Conservation (phyloP, 2,797 vertebrate genomes). For the Aplochiton taeniatus region DNA sequence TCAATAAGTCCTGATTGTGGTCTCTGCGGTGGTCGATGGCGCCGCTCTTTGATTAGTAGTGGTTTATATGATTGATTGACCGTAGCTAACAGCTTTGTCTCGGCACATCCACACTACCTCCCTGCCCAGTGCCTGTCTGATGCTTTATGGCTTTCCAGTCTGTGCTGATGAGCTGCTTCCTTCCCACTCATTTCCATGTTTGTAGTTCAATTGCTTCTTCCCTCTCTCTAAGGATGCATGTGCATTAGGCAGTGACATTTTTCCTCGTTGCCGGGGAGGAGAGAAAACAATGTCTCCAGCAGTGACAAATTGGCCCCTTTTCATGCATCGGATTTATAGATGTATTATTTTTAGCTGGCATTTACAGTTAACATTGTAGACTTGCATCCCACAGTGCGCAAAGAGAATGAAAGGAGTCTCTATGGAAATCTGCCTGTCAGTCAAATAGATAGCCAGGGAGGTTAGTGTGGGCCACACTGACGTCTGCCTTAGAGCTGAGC, state of each 20-base stretch:
- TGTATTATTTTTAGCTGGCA: slow-evolving; percentile 63
- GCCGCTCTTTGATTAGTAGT: slow-evolving; percentile 71
- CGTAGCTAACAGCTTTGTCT: slow-evolving; percentile 59
- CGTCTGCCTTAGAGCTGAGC: slow-evolving; percentile 46
- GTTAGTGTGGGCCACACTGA: slow-evolving; percentile 40
- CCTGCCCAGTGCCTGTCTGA: slow-evolving; percentile 21
- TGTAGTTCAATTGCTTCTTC: slow-evolving; percentile 51
- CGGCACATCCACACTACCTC: slow-evolving; percentile 8
- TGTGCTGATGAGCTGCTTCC: not conserved
- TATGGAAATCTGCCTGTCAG: slow-evolving; percentile 54
- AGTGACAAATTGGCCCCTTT: slow-evolving; percentile 65
- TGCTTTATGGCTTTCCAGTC: slow-evolving; percentile 23
- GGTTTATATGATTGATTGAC: slow-evolving; percentile 67
- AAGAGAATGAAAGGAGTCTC: slow-evolving; percentile 49
- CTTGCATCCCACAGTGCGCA: slow-evolving; percentile 36
- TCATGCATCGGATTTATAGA: slow-evolving; percentile 60
- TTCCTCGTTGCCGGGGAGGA: slow-evolving; percentile 41
- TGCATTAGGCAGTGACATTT: slow-evolving; percentile 57
- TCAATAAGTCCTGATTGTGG: slow-evolving; percentile 68
- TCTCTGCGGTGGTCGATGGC: slow-evolving; percentile 70
- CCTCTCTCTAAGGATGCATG: slow-evolving; percentile 55
- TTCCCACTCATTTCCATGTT: slow-evolving; percentile 44
- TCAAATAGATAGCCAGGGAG: slow-evolving; percentile 53
- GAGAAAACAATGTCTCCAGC: slow-evolving; percentile 57
- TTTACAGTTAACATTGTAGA: slow-evolving; percentile 44